phyloP scores from a whole-genome alignment of 2,113 vertebrate genomes.

The Phyllostomus hastatus region DNA sequence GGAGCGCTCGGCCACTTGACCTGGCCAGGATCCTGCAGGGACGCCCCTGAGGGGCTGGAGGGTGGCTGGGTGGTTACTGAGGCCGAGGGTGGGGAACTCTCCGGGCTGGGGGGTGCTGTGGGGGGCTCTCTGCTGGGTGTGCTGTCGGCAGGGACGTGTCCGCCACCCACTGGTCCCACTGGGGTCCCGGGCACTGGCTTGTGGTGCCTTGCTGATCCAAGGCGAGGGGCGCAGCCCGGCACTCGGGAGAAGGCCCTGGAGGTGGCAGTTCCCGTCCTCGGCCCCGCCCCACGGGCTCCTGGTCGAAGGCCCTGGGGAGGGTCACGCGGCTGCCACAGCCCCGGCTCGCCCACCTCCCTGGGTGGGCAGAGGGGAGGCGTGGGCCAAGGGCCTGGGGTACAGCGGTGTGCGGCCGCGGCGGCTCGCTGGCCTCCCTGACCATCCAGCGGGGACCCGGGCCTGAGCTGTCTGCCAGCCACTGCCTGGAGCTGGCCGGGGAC shows the following conservation, averaged over 20 bases:
- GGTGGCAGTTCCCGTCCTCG: background rate
- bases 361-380: background rate
- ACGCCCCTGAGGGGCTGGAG: accelerated
- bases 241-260: background rate
- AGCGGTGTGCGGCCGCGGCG: accelerated
- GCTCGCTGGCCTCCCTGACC: too few species aligned
- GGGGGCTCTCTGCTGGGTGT: too few species aligned
- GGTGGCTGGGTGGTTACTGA: background rate
- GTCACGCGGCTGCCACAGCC: background rate
- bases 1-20: accelerated
- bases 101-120: background rate
- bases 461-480: background rate
- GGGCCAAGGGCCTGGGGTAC: background rate
- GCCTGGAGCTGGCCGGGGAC: background rate
- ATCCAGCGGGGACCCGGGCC: accelerated
- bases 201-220: background rate
- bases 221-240: background rate
- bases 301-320: background rate
- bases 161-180: background rate
- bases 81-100: background rate
- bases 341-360: background rate
- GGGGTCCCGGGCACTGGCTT: background rate
- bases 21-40: background rate
- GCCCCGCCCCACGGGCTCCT: background rate
- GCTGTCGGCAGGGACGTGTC: background rate